Evolutionary conservation across 2,113 vertebrate genomes (phyloP).

Genomic region (Scomber colias): DNA sequence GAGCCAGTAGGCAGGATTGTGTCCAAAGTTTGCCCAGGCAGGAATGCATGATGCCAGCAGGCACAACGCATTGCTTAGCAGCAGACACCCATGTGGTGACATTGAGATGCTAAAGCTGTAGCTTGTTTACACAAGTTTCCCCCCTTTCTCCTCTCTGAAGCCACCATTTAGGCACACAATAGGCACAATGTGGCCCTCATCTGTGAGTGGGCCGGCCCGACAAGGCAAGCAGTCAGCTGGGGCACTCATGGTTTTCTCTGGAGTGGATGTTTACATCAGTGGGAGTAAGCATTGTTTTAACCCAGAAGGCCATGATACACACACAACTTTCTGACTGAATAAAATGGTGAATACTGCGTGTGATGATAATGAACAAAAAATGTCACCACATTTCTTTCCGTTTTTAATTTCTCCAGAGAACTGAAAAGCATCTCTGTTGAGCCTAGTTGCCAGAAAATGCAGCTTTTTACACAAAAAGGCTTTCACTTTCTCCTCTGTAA

Average conservation of each 20-base stretch:
- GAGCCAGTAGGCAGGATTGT: constrained; percentile 17
- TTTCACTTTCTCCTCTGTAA: background rate
- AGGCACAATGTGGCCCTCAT: constrained; percentile 80
- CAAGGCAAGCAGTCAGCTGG: constrained; percentile 76
- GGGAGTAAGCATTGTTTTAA: constrained; percentile 85
- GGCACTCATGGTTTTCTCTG: constrained; percentile 80
- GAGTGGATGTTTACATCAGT: constrained; percentile 82
- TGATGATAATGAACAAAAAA: background rate
- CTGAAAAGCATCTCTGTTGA: background rate
- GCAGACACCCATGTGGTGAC: constrained; percentile 81
- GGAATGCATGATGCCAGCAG: constrained; percentile 60
- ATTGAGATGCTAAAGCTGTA: constrained; percentile 83
- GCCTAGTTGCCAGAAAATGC: background rate
- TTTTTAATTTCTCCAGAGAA: background rate
- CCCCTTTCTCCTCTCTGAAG: constrained; percentile 76
- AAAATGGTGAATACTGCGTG: constrained; percentile 16
- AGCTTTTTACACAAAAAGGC: background rate
- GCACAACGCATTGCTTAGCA: constrained; percentile 64
- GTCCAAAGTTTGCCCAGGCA: constrained; percentile 71
- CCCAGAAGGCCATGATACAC: constrained; percentile 68
- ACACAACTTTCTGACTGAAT: constrained; percentile 36
- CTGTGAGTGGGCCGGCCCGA: constrained; percentile 80
- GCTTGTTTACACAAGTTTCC: constrained; percentile 86
- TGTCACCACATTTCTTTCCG: background rate
- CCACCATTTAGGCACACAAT: constrained; percentile 82